Evolutionary conservation across 2,113 vertebrate genomes (phyloP).

Genomic region (Ciconia maguari): DNA sequence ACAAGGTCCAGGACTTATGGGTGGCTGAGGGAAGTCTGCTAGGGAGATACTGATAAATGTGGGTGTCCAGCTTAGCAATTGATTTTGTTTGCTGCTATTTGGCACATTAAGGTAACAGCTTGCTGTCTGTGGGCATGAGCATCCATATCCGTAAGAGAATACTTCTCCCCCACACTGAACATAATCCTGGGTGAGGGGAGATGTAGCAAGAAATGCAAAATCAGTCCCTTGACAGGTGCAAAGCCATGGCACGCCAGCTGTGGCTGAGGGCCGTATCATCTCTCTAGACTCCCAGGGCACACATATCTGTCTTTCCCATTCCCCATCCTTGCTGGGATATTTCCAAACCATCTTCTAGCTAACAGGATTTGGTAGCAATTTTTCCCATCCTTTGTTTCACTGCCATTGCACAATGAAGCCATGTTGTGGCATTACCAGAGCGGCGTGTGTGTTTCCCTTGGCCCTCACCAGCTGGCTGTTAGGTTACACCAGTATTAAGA

Average conservation of each 20-base stretch:
- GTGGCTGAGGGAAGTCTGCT: background rate
- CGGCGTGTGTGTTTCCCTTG: background rate
- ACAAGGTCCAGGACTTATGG: background rate
- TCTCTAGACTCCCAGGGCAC: background rate
- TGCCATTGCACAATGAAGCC: background rate
- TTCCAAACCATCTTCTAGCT: background rate
- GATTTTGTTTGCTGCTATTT: background rate
- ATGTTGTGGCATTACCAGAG: background rate
- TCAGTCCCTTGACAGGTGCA: background rate
- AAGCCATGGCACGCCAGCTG: background rate
- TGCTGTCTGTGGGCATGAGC: background rate
- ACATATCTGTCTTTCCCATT: background rate
- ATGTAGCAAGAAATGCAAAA: background rate
- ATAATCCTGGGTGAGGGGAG: background rate
- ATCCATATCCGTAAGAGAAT: background rate
- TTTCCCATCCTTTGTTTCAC: background rate
- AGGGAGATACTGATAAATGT: background rate
- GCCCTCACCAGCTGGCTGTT: background rate
- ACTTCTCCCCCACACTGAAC: background rate
- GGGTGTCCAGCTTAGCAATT: background rate
- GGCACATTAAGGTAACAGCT: background rate
- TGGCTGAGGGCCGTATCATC: accelerated
- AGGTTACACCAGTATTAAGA: background rate
- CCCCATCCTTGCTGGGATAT: background rate
- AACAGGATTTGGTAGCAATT: background rate